Percentiles rank a stretch among this genome's conserved stretches.
phyloP scores from a whole-genome alignment of 2,113 vertebrate species.

The Manacus vitellinus region DNA sequence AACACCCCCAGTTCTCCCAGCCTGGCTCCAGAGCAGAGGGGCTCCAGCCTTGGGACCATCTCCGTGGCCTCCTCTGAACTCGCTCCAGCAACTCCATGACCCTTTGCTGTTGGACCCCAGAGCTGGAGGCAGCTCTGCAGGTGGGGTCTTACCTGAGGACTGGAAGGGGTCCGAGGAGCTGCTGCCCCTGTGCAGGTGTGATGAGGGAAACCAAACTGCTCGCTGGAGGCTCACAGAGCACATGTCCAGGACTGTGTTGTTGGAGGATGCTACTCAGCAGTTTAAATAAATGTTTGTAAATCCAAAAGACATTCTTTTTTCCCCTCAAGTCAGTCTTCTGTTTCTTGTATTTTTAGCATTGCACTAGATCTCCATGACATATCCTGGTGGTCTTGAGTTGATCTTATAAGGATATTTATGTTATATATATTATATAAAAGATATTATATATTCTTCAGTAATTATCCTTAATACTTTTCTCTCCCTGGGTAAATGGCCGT shows the following conservation, averaged over 20 bases:
- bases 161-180: background rate
- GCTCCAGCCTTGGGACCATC: background rate
- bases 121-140: background rate
- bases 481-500: background rate
- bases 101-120: background rate
- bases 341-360: background rate
- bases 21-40: background rate
- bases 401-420: accelerated
- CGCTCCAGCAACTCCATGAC: background rate
- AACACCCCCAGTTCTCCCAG: background rate
- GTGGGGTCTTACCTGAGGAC: background rate
- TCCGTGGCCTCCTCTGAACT: background rate
- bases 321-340: background rate
- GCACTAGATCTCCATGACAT: accelerated
- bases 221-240: background rate
- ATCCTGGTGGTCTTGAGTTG: background rate
- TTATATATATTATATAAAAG: background rate
- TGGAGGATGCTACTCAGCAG: background rate
- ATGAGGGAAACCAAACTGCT: background rate
- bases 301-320: background rate
- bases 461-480: background rate
- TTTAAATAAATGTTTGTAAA: background rate
- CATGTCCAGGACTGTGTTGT: background rate
- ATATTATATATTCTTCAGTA: no score
- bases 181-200: background rate